Base-by-base conservation (phyloP, 1,140 invertebrate species). In the Diorhabda sublineata region DNA sequence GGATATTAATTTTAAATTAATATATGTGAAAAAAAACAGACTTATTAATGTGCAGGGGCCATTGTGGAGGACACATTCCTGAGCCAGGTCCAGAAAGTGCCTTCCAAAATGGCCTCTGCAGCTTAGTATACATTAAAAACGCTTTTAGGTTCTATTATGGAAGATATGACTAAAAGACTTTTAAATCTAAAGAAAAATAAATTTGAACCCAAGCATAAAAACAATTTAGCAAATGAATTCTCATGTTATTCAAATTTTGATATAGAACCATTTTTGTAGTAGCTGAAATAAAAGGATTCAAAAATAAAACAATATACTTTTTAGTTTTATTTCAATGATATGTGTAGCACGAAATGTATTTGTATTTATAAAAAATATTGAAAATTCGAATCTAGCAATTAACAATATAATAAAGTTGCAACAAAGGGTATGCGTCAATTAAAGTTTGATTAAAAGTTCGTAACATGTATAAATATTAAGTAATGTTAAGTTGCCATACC, bases 161-260 rank as follows among this genome's bases (percentile, higher is more conserved):
- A 87, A 72, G 85, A 91, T 8, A 80, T 89, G 73, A 90, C 89
- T 0, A 76, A 84, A 9, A 84, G 84, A 71, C 76, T 91, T n/a
- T 80, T 97, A 42, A 79, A 86, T 67, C 78, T 93, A 3, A 86
- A 86, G 62, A 85, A 87, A 77, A 91, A 88, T 72, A 77, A 80
- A 11, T 97, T 96, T 82, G 78, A 85, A 77, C 96, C 95, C 3
- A 83, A 86, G 64, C 96, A 98, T 83, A 87, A 87, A 73, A 95
- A 93, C 75, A 95, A 96, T 83, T 86, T 98, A 76, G 93, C 91
- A 1, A 98, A 98, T 84, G 92, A 96, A 82, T 98, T 98, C 83
- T 87, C 84, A 57, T 96, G 94, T 85, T 98, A 89, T 83, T 86
- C 92, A 42, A 97, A 97, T 85, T 97, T 93, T 83, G 81, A 91